Evolutionary conservation across 2,888 invertebrate genomes (phyloP).

Genomic region (Pollenia angustigena): DNA sequence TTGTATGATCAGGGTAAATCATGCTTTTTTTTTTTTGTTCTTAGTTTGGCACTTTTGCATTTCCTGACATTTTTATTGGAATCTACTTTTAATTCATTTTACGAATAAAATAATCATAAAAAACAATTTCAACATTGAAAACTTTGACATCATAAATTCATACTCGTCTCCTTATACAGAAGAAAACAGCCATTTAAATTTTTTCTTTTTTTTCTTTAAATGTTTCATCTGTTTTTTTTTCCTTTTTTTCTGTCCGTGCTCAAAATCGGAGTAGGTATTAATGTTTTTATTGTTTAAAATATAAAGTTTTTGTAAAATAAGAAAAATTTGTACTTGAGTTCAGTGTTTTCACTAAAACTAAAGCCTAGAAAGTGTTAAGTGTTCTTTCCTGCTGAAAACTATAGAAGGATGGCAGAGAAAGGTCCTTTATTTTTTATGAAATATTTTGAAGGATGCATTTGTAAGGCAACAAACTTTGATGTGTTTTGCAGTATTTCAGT

Average conservation of each 20-base stretch:
- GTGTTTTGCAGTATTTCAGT: slow-evolving; percentile 47
- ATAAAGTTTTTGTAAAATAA: slow-evolving; percentile 29
- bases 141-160: slow-evolving; percentile 70
- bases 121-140: slow-evolving; percentile 42
- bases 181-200: slow-evolving; percentile 30
- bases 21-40: slow-evolving; percentile 40
- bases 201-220: slow-evolving; percentile 27
- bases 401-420: slow-evolving; percentile 27
- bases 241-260: background rate
- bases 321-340: background rate
- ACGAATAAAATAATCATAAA: slow-evolving; percentile 38
- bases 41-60: slow-evolving; percentile 44
- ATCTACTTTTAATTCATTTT: slow-evolving; percentile 72
- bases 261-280: slow-evolving; percentile 58
- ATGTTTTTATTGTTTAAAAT: slow-evolving; percentile 48
- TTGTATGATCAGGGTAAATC: slow-evolving; percentile 47
- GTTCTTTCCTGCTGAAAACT: slow-evolving; percentile 16
- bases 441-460: slow-evolving; percentile 56
- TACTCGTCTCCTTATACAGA: slow-evolving; percentile 11
- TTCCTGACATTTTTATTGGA: slow-evolving; percentile 76
- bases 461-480: slow-evolving; percentile 45
- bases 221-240: slow-evolving; percentile 24
- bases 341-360: slow-evolving; percentile 46
- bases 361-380: slow-evolving; percentile 70
- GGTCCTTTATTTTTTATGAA: slow-evolving; percentile 18